These are phyloP conservation scores for Eubasilissa regina DNA, from an alignment of 1,140 invertebrate species.

Conservation along the genomic window DNA sequence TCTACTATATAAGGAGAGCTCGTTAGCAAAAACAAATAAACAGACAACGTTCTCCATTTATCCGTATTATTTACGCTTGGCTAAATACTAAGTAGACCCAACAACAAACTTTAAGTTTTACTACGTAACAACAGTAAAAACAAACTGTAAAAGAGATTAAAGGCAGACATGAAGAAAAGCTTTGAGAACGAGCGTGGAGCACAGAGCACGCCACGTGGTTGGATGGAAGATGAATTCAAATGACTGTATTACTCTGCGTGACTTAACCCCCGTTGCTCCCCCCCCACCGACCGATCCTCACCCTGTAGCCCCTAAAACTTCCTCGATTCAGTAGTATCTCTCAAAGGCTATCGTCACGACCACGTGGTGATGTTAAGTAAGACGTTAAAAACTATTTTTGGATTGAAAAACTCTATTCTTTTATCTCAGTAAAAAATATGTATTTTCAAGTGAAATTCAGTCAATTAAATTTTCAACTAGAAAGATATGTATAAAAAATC, in stretches of 20 bases:
- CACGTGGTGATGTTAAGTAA: not conserved
- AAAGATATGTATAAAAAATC: too few species aligned
- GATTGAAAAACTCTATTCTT: too few species aligned
- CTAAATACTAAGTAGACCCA: too few species aligned
- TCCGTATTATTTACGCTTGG: too few species aligned
- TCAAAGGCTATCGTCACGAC: not conserved
- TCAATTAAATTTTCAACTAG: too few species aligned
- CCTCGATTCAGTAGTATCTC: not conserved
- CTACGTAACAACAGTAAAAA: not conserved
- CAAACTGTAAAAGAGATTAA: constrained; percentile 19
- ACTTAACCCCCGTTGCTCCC: not conserved
- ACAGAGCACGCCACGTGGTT: not conserved
- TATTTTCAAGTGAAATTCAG: too few species aligned
- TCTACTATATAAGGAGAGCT: too few species aligned
- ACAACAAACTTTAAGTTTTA: not conserved
- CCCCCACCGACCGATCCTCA: not conserved
- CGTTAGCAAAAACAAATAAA: too few species aligned
- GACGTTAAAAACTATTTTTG: not conserved
- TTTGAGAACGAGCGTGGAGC: not conserved
- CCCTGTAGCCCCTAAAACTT: not conserved
- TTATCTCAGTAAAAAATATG: too few species aligned
- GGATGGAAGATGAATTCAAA: constrained; percentile 31
- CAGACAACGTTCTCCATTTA: too few species aligned
- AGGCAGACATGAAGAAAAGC: not conserved
- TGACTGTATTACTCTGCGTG: constrained; percentile 32